A percentile compares a stretch with the other conserved stretches of the same genome.
Conservation (phyloP, 1,140 invertebrate genomes). For the Euglossa dilemma region DNA sequence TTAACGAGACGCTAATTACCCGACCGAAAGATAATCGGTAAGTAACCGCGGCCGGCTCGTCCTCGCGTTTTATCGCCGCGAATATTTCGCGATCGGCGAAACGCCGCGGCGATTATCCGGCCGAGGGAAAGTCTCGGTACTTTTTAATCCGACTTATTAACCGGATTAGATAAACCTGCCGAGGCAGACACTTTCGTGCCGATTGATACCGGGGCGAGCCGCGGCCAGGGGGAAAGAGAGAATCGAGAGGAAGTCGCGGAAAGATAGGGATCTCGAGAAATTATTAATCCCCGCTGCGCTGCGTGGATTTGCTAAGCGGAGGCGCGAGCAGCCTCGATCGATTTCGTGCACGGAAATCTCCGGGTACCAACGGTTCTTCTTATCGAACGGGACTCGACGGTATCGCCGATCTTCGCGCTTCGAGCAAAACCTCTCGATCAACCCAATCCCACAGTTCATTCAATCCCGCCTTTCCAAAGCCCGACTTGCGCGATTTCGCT, state of each 20-base stretch:
- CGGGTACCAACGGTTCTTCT: neutral
- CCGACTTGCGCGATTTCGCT: too few species aligned
- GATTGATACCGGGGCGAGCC: neutral
- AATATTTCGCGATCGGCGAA: slow-evolving; percentile 23
- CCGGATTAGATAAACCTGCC: slow-evolving; percentile 15
- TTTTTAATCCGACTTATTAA: slow-evolving; percentile 22
- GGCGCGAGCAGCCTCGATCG: too few species aligned
- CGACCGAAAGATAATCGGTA: slow-evolving; percentile 28
- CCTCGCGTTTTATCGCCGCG: neutral
- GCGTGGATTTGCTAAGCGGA: too few species aligned
- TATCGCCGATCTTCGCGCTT: neutral
- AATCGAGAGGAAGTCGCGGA: neutral
- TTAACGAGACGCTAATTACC: slow-evolving; percentile 39
- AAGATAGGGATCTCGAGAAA: neutral
- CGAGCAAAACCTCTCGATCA: too few species aligned
- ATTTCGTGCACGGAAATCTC: neutral
- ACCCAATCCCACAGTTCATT: too few species aligned
- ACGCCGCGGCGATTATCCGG: neutral
- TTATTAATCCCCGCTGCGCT: neutral
- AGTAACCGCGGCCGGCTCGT: neutral
- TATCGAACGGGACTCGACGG: neutral
- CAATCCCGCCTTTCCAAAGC: too few species aligned
- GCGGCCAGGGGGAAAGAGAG: too few species aligned
- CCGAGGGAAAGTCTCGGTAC: slow-evolving; percentile 3
- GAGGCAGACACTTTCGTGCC: slow-evolving; percentile 2